Conservation (phyloP, 2,797 vertebrate species). For the Takifugu ocellatus region DNA sequence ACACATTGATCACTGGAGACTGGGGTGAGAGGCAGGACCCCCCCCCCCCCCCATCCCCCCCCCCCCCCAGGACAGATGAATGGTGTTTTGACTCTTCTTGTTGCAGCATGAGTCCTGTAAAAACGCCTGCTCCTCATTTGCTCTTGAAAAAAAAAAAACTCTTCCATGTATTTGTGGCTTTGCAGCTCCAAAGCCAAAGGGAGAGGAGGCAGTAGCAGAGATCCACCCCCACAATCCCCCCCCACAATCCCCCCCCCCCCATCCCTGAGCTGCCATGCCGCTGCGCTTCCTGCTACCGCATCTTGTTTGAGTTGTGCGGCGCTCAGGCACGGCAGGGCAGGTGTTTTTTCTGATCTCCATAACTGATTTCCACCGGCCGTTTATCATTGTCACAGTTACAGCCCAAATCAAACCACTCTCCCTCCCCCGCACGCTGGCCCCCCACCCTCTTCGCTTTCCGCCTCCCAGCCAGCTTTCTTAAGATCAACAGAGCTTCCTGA, state of each 20-base stretch:
- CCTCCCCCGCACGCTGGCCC: neutral
- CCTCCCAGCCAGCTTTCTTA: conserved; percentile 45
- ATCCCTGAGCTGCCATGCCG: conserved; percentile 29
- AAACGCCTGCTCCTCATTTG: neutral
- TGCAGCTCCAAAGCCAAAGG: conserved; percentile 20
- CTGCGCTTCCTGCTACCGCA: conserved; percentile 45
- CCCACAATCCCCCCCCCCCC: too few relatives aligned
- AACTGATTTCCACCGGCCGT: conserved; percentile 59
- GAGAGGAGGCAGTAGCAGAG: conserved; percentile 11
- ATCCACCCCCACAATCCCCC: conserved; percentile 5
- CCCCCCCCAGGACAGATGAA: too few relatives aligned
- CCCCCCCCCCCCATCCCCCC: too few relatives aligned
- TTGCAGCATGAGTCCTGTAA: too few relatives aligned
- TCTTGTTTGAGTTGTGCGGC: conserved; percentile 67
- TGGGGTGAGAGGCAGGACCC: too few relatives aligned
- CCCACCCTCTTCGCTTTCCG: neutral
- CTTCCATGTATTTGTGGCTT: conserved; percentile 10
- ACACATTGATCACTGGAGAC: too few relatives aligned
- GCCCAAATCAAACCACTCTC: conserved; percentile 30
- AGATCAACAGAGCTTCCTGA: conserved; percentile 60
- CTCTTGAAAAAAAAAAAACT: conserved; percentile 8
- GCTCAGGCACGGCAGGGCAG: conserved; percentile 57
- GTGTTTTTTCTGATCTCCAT: conserved; percentile 65
- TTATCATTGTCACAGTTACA: conserved; percentile 67
- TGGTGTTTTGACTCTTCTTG: too few relatives aligned